Base-by-base conservation (phyloP, 2,113 vertebrate genomes). In the Cyprinodon tularosa region DNA sequence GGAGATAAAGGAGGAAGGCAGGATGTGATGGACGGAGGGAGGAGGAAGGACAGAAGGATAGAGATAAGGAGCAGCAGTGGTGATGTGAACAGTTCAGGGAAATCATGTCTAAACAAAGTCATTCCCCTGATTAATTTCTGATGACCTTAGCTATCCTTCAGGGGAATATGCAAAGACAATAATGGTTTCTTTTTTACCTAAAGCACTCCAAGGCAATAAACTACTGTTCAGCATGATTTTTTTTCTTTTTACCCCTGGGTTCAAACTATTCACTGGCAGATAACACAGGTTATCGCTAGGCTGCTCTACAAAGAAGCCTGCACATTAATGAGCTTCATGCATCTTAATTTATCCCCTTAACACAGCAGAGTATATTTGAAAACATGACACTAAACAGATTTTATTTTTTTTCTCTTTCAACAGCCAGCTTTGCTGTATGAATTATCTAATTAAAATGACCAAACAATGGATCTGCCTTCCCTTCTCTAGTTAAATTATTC, bases 61-160 rank as follows among this genome's bases (percentile, higher is more conserved):
- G 71, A 76, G 82, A 89, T 82, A 89, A 85, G 65, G 48, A 29
- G 42, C 45, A 68, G 74, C 67, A 72, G 76, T 81, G 76, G 77
- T 84, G 85, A 75, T 87, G 89, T 76, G 84, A 76, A 77, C 59
- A 48, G 66, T 81, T 68, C 1, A 10, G 76, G 63, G 72, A 61
- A 74, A 81, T 45, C 78, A 75, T 36, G 50, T 73, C 82, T 61
- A 60, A 78, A 80, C 72, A 74, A 69, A 66, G 61, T 44, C 71
- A 62, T 70, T 76, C 78, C 63, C 37, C 59, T 48, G 66, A 74
- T 76, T 29, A 57, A 80, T 77, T 68, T 47, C 40, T 12, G 0
- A 42, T 70, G 79, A 66, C 61, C 61, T 74, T 39, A 81, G 67
- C 63, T 36, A 59, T 66, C 74, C 67, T 59, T 50, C 61, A 76